Conservation (phyloP, 2,888 invertebrate species). For the Pollenia griseotomentosa region DNA sequence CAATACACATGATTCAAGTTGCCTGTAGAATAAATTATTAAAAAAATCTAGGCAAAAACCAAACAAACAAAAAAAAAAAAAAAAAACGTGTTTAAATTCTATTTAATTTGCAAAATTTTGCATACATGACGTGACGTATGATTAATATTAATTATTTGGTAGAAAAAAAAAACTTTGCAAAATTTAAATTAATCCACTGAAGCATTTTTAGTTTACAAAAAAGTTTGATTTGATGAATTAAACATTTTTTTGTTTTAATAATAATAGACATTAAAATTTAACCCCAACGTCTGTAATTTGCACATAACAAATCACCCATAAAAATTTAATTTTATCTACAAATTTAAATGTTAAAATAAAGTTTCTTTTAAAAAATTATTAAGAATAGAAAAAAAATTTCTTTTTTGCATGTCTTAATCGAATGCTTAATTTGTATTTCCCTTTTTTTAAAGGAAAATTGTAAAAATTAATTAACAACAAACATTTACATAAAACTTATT, state of each 20-base stretch:
- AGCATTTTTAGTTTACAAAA: neutral
- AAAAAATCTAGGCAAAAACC: neutral
- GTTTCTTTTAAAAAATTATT: neutral
- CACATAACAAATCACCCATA: slow-evolving; percentile 30
- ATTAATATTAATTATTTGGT: slow-evolving; percentile 41
- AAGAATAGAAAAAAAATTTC: neutral
- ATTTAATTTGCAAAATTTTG: slow-evolving; percentile 7
- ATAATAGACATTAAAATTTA: neutral
- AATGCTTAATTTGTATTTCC: slow-evolving; percentile 50
- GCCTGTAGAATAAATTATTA: slow-evolving; percentile 30
- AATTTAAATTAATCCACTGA: neutral
- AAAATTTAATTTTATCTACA: slow-evolving; percentile 5
- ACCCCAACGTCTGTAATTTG: slow-evolving; percentile 3
- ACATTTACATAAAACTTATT: no score
- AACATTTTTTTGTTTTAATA: neutral
- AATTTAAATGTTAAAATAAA: neutral
- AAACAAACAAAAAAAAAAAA: neutral
- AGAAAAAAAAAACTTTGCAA: neutral
- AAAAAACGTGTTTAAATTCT: slow-evolving; percentile 12
- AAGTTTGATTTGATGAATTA: neutral
- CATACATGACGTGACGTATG: slow-evolving; percentile 23
- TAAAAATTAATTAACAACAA: slow-evolving; percentile 5
- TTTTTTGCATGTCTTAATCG: slow-evolving; percentile 20
- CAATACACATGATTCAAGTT: neutral
- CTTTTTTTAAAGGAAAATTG: slow-evolving; percentile 10